Evolutionary conservation across 2,888 invertebrate genomes (phyloP).

Genomic region (Eurois occulta): DNA sequence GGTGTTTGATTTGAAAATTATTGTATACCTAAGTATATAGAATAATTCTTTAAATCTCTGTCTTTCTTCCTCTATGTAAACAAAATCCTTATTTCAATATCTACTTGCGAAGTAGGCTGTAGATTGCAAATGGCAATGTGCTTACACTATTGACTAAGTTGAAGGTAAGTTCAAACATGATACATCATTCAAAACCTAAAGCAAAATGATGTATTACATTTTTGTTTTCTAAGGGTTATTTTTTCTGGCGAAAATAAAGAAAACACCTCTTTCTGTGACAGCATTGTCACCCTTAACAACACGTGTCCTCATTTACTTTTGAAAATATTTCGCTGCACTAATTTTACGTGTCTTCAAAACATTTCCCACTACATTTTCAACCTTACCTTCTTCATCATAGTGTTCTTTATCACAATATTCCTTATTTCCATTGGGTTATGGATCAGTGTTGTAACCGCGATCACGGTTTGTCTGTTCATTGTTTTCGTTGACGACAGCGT

Average conservation of each 20-base stretch:
- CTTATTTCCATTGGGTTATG: constrained; percentile 30
- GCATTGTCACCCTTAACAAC: constrained; percentile 40
- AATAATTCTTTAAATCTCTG: not conserved
- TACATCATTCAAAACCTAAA: constrained; percentile 9
- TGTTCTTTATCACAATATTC: not conserved
- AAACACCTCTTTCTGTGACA: not conserved
- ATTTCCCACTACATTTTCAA: constrained; percentile 15
- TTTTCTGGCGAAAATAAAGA: not conserved
- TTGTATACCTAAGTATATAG: not conserved
- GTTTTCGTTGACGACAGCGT: constrained; percentile 66
- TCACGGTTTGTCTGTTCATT: constrained; percentile 66
- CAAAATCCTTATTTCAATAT: not conserved
- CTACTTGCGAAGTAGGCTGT: not conserved
- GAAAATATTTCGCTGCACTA: constrained; percentile 63
- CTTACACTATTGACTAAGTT: constrained; percentile 3
- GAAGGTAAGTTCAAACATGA: constrained; percentile 6
- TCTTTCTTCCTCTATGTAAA: not conserved
- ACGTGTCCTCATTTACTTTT: constrained; percentile 59
- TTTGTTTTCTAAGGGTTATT: constrained; percentile 6
- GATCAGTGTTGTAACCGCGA: constrained; percentile 55
- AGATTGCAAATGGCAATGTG: constrained; percentile 15
- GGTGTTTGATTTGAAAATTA: not conserved
- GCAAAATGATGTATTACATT: constrained; percentile 25
- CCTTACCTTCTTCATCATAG: constrained; percentile 1
- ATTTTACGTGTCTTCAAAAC: constrained; percentile 49